Evolutionary conservation across 2,797 vertebrate species (phyloP).

Genomic region (Channallabes apus): DNA sequence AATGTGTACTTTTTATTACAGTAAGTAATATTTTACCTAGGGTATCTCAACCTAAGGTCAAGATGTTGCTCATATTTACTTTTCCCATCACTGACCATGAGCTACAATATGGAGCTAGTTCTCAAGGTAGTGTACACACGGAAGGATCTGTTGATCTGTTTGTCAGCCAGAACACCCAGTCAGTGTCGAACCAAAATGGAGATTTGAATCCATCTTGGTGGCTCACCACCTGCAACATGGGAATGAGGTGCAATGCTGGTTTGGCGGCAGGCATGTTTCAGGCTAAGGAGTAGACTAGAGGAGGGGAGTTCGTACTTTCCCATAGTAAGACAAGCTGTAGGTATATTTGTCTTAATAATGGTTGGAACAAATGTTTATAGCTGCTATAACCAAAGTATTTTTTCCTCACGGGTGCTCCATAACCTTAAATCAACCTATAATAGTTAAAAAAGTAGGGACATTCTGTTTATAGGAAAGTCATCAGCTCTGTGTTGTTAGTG

Average conservation of each 20-base stretch:
- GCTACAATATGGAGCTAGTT: background rate
- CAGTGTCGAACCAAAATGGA: background rate
- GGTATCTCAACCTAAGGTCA: no score
- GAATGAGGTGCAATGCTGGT: background rate
- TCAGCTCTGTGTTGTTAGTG: background rate
- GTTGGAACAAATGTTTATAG: background rate
- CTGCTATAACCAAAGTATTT: background rate
- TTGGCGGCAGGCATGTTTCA: background rate
- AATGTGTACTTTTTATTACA: no score
- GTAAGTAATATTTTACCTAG: no score
- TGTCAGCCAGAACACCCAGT: background rate
- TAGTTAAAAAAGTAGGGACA: background rate
- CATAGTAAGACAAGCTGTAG: background rate
- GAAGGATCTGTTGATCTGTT: no score
- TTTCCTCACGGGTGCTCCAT: background rate
- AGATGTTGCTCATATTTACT: no score
- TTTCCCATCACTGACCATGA: no score
- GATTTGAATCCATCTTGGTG: background rate
- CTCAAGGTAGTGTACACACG: background rate
- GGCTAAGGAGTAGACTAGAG: background rate
- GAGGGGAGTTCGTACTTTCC: background rate
- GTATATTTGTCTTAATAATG: background rate
- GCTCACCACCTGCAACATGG: background rate
- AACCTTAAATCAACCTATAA: background rate
- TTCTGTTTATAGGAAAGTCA: background rate